Base-by-base conservation (phyloP, 2,113 vertebrate genomes). In the Hyperoodon ampullatus region DNA sequence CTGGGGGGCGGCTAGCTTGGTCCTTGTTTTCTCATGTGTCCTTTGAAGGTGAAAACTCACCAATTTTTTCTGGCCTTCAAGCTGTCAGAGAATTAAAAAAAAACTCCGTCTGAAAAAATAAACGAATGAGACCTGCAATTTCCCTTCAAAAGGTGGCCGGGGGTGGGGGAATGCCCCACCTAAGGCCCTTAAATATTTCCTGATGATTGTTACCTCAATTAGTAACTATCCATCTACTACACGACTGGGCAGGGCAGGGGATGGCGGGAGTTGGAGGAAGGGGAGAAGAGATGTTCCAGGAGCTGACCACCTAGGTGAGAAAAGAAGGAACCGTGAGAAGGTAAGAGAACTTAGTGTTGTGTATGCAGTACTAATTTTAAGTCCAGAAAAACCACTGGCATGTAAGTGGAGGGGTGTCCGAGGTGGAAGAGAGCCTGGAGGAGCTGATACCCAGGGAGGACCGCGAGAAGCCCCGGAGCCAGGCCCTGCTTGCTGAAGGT, bases 21-120 rank as follows among this genome's bases (percentile, higher is more conserved):
- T 74, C 66, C 88, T 85, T 55, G 14, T 55, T 89, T 88, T 75
- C 65, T 87, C 13, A 1, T 9, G 71, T 60, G 53, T 68, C 58
- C 53, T 93, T 8, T 95, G 71, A 93, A 93, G 81, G 81, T 55
- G 44, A 95, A 93, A 95, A 94, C 5, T 4, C 55, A 90, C 28
- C 74, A n/a, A 13, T 78, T 82, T 92, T 68, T 70, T 70, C 66
- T 35, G 66, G 66, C 66, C 18, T 70, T 21, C n/a, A 70, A 70
- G 18, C 16, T 70, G 70, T 47, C 26, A 84, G 28, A 66, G 42
- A 28, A 53, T 84, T 66, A 66, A 65, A 90, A 77, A 65, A 78
- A 75, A 88, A 92, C 85, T 2, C 15, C 63, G 24, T 61, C 50
- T 85, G 39, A 50, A 77, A 90, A 93, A 96, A 88, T 8, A 81